Base-by-base conservation (phyloP, 1,140 invertebrate genomes). In the Drosophila tsacasi region DNA sequence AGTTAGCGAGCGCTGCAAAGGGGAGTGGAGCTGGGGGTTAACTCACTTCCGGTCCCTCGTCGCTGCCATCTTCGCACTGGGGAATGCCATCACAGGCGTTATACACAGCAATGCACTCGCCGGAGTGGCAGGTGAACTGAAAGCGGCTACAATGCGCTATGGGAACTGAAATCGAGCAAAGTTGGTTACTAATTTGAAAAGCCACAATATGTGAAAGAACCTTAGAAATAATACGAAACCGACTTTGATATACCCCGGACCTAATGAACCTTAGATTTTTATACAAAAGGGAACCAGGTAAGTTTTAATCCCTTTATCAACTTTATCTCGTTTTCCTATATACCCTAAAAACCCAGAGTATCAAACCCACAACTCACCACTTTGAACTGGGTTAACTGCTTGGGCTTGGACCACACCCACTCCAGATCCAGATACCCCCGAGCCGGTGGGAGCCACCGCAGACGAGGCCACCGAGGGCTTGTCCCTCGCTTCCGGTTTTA, bases 61-160 rank as follows among this genome's bases (percentile, higher is more conserved):
- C 97, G 92, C 97, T 98, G 65, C 95, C 97, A 94, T 99, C 98
- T 5, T 96, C 94, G 94, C 98, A 99, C 93, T 99, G 98, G 13
- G 97, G 96, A 63, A 99, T 97, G 32, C 98, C 98, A 94, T 99
- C 97, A 91, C 98, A 99, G 4, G 97, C 97, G 93, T 99, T 98
- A 93, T 99, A 99, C 76, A 98, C 86, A 17, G 97, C 98, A 78
- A 99, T 98, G 90, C 98, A 99, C 92, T 99, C 98, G 27, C 96
- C 95, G 27, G 96, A 96, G 64, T 96, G 95, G 87, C 98, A 99
- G 92, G 97, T 95, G 91, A 98, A 98, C 92, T 99, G 97, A 93
- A 97, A 97, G 52, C 96, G 94, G 73, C 95, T 96, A 93, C 97
- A 98, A 60, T 94, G 74, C 13, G 81, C 83, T 57, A 61, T 62